A percentile compares a stretch with the other conserved stretches of the same genome.
Conservation (phyloP, 2,113 vertebrate genomes). For the Lichenostomus cassidix region DNA sequence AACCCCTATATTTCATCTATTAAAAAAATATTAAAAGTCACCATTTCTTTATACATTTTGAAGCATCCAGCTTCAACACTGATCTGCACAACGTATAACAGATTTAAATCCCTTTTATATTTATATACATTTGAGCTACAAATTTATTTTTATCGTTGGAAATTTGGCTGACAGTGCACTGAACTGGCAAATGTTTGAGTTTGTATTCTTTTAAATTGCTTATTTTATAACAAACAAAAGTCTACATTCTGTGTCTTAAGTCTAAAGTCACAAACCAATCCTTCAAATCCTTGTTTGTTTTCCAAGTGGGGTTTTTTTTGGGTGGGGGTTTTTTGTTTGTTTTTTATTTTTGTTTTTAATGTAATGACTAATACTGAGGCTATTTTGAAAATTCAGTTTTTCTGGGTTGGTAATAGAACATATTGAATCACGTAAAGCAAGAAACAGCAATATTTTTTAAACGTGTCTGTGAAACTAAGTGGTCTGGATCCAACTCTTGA, state of each 20-base stretch:
- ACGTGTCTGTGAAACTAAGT: background rate
- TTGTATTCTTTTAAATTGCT: background rate
- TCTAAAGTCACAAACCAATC: background rate
- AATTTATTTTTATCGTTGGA: background rate
- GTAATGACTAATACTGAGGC: background rate
- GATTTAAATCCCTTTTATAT: background rate
- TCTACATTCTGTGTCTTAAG: background rate
- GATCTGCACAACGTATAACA: background rate
- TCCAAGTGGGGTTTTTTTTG: background rate
- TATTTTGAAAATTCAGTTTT: conserved; percentile 23
- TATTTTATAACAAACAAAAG: conserved; percentile 11
- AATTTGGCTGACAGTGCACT: background rate
- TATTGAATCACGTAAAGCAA: background rate
- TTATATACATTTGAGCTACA: background rate
- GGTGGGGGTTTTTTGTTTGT: no score
- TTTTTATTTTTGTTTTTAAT: background rate
- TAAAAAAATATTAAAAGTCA: background rate
- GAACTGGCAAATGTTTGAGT: background rate
- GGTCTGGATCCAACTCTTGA: background rate
- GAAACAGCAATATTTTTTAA: background rate
- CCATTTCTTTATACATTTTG: background rate
- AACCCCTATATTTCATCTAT: no score
- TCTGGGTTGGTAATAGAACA: background rate
- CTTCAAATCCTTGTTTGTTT: background rate
- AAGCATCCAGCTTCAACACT: background rate